Base-by-base conservation (phyloP, 2,113 vertebrate species). In the Hemibagrus wyckioides region DNA sequence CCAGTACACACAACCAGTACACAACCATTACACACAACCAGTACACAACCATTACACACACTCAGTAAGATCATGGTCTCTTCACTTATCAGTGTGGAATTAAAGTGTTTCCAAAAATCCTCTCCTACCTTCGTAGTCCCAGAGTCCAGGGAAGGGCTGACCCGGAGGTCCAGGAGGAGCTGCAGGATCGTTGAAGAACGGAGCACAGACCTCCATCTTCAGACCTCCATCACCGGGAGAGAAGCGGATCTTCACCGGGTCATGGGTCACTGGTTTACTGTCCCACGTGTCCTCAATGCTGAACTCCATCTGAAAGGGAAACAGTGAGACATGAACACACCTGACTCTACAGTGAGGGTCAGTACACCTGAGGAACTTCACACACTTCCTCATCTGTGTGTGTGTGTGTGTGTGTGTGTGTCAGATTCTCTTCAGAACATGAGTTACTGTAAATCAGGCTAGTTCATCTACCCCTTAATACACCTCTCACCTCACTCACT, bases 121-220 rank as follows among this genome's bases (percentile, higher is more conserved):
- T n/a, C n/a, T n/a, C 89, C 11, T 90, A 97, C 97, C 98, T 94
- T 99, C 97, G 90, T 97, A 98, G 90, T 98, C 90, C 97, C 97
- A 99, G 54, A 99, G 95, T 30, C 92, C 92, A 90, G 93, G 93
- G 82, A 97, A 98, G 52, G 97, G 91, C 50, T 96, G 93, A 75
- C 96, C 93, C 0, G 95, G 90, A 73, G 95, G 94, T 36, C 95
- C 96, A 3, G 85, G 82, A 23, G 97, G 98, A 71, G 95, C 95
- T 48, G 94, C 90, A 9, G 97, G 97, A 77, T 98, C 96, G 76
- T 96, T 95, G 90, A 98, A 99, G 91, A 98, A 97, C 8, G 97
- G 97, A 82, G 95, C 96, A 10, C 0, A 93, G 11, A 97, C 92
- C 88, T 96, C 90, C 92, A 99, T 92, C 89, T 94, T 90, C 87